phyloP scores from a whole-genome alignment of 2,113 vertebrate genomes.

The Benitochromis conjunctus region DNA sequence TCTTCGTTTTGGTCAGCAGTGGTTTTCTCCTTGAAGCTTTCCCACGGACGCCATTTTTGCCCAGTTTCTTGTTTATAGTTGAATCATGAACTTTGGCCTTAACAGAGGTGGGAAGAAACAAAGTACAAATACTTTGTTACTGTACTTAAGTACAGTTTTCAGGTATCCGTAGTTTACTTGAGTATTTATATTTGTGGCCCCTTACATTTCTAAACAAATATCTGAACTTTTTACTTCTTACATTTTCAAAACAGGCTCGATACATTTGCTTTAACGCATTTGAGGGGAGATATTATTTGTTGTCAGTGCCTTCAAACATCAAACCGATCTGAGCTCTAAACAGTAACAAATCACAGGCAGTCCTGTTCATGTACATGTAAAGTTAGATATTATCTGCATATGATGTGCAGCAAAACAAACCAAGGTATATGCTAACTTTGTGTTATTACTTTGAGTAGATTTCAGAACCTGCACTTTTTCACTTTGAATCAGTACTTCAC shows the following conservation, averaged over 20 bases:
- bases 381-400: not conserved
- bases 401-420: not conserved
- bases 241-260: not conserved
- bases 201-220: not conserved
- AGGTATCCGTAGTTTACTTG: not conserved
- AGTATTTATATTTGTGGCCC: not conserved
- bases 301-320: not conserved
- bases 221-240: not conserved
- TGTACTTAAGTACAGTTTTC: not conserved
- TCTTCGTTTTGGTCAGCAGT: not conserved
- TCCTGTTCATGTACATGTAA: not conserved
- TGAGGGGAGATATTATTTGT: rapidly evolving
- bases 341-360: not conserved
- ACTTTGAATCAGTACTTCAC: not conserved
- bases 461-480: rapidly evolving
- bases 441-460: not conserved
- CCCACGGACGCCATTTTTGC: not conserved
- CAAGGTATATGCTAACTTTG: not conserved
- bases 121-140: not conserved
- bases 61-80: not conserved
- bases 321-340: not conserved
- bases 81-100: not conserved
- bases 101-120: not conserved
- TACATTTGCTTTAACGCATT: not conserved
- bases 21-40: not conserved